These are phyloP conservation scores for Gymnocheta viridis DNA, from an alignment of 2,888 invertebrate species.

Conservation along the genomic window DNA sequence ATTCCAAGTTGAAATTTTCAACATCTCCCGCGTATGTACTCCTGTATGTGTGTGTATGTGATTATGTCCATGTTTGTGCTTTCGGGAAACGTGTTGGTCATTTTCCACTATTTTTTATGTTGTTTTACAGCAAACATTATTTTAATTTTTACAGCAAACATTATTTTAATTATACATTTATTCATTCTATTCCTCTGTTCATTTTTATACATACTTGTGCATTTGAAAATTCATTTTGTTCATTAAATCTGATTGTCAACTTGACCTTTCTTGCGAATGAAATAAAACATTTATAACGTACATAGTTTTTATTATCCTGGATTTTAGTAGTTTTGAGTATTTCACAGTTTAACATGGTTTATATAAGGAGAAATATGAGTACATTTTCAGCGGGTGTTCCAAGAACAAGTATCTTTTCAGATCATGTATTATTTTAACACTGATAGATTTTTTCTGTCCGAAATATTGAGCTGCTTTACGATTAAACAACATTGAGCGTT, in stretches of 20 bases:
- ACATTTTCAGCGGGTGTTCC: no score
- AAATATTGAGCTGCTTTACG: no score
- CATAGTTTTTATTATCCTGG: neutral
- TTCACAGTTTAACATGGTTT: neutral
- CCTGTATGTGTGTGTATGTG: no score
- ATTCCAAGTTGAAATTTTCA: no score
- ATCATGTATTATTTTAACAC: no score
- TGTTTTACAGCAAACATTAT: slow-evolving; percentile 8
- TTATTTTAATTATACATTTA: slow-evolving; percentile 37
- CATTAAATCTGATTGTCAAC: slow-evolving; percentile 56
- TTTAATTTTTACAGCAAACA: slow-evolving; percentile 37
- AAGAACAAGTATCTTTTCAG: no score
- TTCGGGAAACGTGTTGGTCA: slow-evolving; percentile 58
- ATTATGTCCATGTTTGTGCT: slow-evolving; percentile 26
- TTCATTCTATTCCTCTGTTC: neutral
- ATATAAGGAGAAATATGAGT: no score
- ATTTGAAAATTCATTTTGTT: slow-evolving; percentile 25
- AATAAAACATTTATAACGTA: neutral
- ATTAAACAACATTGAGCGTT: no score
- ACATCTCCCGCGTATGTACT: neutral
- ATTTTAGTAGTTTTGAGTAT: neutral
- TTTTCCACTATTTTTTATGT: slow-evolving; percentile 48
- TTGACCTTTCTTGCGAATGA: slow-evolving; percentile 50
- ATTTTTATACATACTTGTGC: neutral
- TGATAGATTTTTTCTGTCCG: no score